These are phyloP conservation scores for Epistrophe grossulariae DNA, from an alignment of 2,888 invertebrate genomes.

Conservation along the genomic window DNA sequence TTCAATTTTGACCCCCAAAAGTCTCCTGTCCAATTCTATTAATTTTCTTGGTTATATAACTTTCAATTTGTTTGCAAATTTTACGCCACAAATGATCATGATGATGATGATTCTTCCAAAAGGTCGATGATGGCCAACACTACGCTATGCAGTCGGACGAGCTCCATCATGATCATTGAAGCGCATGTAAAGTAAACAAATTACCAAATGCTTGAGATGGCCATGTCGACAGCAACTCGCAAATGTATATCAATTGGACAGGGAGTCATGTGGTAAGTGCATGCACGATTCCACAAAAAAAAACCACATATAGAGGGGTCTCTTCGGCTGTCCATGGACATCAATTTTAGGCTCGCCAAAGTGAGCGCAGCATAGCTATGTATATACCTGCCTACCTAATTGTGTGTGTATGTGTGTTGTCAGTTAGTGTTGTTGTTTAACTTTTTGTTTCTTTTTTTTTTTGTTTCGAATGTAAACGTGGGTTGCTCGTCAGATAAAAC, in stretches of 20 bases:
- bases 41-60: conserved; percentile 80
- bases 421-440: background rate
- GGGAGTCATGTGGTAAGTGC: conserved; percentile 59
- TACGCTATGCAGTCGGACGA: background rate
- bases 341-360: conserved; percentile 66
- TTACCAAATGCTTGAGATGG: conserved; percentile 66
- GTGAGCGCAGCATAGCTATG: conserved; percentile 41
- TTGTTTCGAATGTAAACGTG: conserved; percentile 45
- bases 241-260: conserved; percentile 74
- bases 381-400: too few relatives aligned
- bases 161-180: background rate
- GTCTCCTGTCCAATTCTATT: conserved; percentile 65
- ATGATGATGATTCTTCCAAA: conserved; percentile 11
- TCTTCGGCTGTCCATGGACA: conserved; percentile 57
- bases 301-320: conserved; percentile 17
- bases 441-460: conserved; percentile 16
- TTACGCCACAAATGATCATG: conserved; percentile 27
- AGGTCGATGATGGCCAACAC: conserved; percentile 21
- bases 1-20: conserved; percentile 58
- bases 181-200: conserved; percentile 64
- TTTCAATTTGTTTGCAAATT: conserved; percentile 80
- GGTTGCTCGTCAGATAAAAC: conserved; percentile 51
- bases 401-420: background rate
- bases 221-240: conserved; percentile 52
- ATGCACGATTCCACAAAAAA: conserved; percentile 44